Evolutionary conservation across 2,113 vertebrate species (phyloP), one percentile per base, ranked within the genome.

Genomic region (Rissa tridactyla): DNA sequence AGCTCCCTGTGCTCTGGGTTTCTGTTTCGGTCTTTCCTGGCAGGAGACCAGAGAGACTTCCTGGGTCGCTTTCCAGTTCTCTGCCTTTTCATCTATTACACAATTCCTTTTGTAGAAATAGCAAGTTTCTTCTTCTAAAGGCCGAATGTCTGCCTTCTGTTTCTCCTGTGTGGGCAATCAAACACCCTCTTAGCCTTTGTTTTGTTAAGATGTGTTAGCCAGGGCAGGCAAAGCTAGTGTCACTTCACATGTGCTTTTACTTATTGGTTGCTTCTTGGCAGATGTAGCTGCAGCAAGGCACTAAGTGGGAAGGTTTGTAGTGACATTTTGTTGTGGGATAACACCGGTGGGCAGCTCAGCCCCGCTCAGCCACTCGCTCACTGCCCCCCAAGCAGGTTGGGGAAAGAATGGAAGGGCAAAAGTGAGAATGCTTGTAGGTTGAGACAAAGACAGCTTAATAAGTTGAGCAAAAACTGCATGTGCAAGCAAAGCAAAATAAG

Each of bases 311-410:
- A 75, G 52, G 69, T 89, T 38, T 61, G 23, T 40, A 38, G 80
- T 68, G 83, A 88, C 17, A 5, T 10, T 54, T 62, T 27, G 5
- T 13, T 79, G 44, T n/a, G 27, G 27, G 6, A 22, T 46, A 40
- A 51, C 7, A 8, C 16, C 1, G 4, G 22, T 38, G 49, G 66
- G 26, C 51, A 87, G 25, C 44, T 87, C 51, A 51, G 72, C n/a
- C 51, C 40, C 27, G 6, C 0, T 2, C 27, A 76, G 44, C 14
- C 17, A 7, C 49, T 83, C 1, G 1, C 54, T 42, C 30, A 5
- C 30, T 70, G 42, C 4, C 16, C 11, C 9, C 6, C 42, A 70
- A 70, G 44, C 46, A 80, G 46, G 29, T 6, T 13, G 1, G 14
- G 61, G 27, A 51, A 18, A 61, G 30, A 61, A 3, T 3, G 13